Evolutionary conservation across 2,797 vertebrate genomes (phyloP), one percentile per base, ranked within the genome.

Genomic region (Tapera naevia): DNA sequence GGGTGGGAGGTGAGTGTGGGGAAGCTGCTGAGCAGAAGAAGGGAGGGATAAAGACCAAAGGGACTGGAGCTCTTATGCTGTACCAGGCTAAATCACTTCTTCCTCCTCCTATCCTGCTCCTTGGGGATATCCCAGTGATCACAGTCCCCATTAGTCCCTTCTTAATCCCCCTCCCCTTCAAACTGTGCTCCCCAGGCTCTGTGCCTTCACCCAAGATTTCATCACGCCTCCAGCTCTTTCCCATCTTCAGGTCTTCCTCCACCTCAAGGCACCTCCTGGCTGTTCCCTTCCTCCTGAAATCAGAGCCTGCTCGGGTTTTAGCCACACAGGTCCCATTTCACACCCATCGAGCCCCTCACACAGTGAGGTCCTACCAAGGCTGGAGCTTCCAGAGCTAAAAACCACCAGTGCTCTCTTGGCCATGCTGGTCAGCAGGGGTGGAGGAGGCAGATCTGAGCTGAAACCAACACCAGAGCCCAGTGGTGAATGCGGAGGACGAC

Each of bases 401-500:
- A 2, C 5, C 10, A 11, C 11, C 56, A 37, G 6, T 2, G 0
- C 28, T 51, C 3, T 0, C 25, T 39, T 2, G 7, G 33, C 22
- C 32, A 30, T 4, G 0, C 25, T 6, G 23, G 28, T 43, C 43
- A 39, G 71, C 32, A 19, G 67, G n/a, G 76, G 3, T 0, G 1
- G 27, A 84, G 62, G 51, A 51, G 56, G 74, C 53, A 27, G 51
- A 56, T 14, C 60, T 24, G 64, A 74, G 61, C 48, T 0, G 0
- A 60, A 56, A 10, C 16, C 53, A 4, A 15, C 3, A 4, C 32
- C 51, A 51, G 72, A 43, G 14, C 39, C 23, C 0, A 0, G 22
- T 3, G 51, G 53, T 0, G 8, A 60, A 10, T 0, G 4, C 0
- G 0, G 53, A 48, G 61, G 27, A 48, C 1, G 37, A 14, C 11